Percentiles rank a stretch among this genome's conserved stretches.
Conservation (phyloP, 1,140 invertebrate species). For the Zaprionus gabonicus region DNA sequence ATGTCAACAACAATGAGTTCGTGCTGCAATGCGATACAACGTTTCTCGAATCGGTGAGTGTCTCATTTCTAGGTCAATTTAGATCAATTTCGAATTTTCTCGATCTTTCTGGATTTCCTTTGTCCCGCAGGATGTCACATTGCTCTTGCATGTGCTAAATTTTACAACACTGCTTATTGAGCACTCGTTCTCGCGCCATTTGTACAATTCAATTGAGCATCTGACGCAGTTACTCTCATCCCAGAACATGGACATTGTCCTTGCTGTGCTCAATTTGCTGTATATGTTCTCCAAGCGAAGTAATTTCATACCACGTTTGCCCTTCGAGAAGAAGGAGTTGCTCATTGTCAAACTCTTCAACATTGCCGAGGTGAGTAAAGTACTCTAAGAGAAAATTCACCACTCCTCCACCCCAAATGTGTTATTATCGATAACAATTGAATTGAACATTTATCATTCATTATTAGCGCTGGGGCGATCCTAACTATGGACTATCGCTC, state of each 20-base stretch:
- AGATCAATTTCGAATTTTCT: not conserved
- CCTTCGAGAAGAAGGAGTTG: slow-evolving; percentile 90
- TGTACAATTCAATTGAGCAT: slow-evolving; percentile 97
- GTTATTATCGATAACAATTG: not conserved
- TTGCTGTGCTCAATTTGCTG: slow-evolving; percentile 93
- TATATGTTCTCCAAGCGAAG: slow-evolving; percentile 97
- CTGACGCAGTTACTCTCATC: slow-evolving; percentile 92
- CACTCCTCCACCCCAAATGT: too few species aligned
- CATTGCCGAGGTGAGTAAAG: slow-evolving; percentile 90
- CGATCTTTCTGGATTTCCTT: not conserved
- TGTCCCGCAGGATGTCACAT: slow-evolving; percentile 88
- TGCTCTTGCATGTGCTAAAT: slow-evolving; percentile 91
- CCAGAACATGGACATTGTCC: slow-evolving; percentile 94
- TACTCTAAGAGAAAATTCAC: too few species aligned
- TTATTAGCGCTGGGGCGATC: slow-evolving; percentile 78
- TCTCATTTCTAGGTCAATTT: not conserved
- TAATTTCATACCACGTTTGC: slow-evolving; percentile 94
- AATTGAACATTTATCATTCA: slow-evolving; percentile 26
- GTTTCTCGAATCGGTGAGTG: slow-evolving; percentile 87
- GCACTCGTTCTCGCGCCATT: slow-evolving; percentile 95
- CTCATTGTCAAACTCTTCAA: slow-evolving; percentile 91
- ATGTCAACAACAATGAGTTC: slow-evolving; percentile 89
- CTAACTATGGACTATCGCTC: slow-evolving; percentile 75
- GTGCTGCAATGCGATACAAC: slow-evolving; percentile 91
- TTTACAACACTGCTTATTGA: slow-evolving; percentile 95